phyloP scores from a whole-genome alignment of 2,888 invertebrate genomes.

The Lochmaea crataegi region DNA sequence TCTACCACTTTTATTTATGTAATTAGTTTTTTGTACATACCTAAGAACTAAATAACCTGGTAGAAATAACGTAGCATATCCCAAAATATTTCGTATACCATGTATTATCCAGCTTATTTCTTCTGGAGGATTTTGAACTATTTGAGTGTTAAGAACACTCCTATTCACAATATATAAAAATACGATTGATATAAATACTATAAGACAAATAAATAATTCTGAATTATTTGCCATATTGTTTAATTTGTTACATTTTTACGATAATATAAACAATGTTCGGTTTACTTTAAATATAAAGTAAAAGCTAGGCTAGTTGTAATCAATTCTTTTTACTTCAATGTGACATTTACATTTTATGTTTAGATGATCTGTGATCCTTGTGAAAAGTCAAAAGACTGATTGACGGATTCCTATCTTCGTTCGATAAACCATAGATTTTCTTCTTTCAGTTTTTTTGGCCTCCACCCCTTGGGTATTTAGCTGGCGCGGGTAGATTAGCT shows the following conservation, averaged over 20 bases:
- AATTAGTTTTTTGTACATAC: constrained; percentile 82
- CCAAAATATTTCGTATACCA: constrained; percentile 82
- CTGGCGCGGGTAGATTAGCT: too few species aligned
- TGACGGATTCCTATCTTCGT: too few species aligned
- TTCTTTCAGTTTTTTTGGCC: too few species aligned
- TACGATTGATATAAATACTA: constrained; percentile 46
- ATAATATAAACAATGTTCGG: not conserved
- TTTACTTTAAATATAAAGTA: not conserved
- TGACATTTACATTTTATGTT: too few species aligned
- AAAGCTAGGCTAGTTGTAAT: too few species aligned
- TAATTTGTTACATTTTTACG: constrained; percentile 19
- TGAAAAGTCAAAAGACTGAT: too few species aligned
- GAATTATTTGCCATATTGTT: constrained; percentile 59
- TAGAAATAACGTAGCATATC: constrained; percentile 88
- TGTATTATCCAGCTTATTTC: constrained; percentile 81
- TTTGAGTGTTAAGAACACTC: constrained; percentile 54
- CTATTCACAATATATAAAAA: constrained; percentile 57
- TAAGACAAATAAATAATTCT: constrained; percentile 62
- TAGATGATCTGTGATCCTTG: too few species aligned
- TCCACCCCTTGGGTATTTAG: too few species aligned
- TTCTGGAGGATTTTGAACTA: constrained; percentile 65
- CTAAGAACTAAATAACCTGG: constrained; percentile 87
- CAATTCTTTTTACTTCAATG: too few species aligned
- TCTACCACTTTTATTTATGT: constrained; percentile 78
- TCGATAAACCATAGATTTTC: too few species aligned